Conservation (phyloP, 2,113 vertebrate genomes). For the Holacanthus passer region DNA sequence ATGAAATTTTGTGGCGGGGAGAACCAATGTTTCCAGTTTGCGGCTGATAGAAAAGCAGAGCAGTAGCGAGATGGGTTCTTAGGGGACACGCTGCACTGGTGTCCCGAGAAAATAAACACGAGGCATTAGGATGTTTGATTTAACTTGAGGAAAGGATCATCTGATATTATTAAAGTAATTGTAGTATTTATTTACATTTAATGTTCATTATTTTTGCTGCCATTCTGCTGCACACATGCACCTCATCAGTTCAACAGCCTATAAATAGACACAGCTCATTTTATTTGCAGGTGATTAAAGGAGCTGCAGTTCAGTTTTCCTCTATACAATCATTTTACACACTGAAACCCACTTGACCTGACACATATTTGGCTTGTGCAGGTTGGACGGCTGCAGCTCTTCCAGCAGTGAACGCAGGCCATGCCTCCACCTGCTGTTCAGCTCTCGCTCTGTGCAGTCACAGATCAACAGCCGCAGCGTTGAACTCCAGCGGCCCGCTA, state of each 20-base stretch:
- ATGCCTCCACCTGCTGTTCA: conserved; percentile 74
- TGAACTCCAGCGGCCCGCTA: conserved; percentile 46
- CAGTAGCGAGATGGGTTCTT: conserved; percentile 51
- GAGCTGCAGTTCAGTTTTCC: conserved; percentile 1
- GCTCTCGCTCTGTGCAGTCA: conserved; percentile 47
- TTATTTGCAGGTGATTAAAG: conserved; percentile 22
- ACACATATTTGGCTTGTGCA: conserved; percentile 32
- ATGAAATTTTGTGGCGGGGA: conserved; percentile 65
- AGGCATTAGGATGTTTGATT: conserved; percentile 72
- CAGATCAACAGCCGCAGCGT: conserved; percentile 50
- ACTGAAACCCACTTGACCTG: conserved; percentile 19
- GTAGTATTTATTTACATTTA: conserved; percentile 53
- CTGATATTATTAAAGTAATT: conserved; percentile 55
- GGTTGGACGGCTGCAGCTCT: conserved; percentile 24
- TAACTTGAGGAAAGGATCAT: conserved; percentile 57
- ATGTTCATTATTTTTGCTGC: conserved; percentile 13
- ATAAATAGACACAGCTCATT: neutral
- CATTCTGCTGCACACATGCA: conserved; percentile 2
- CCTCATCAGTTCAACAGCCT: neutral
- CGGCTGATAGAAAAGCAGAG: conserved; percentile 58
- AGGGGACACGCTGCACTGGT: conserved; percentile 51
- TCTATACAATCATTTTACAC: neutral
- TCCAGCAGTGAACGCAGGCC: conserved; percentile 42
- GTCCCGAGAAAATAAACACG: conserved; percentile 64
- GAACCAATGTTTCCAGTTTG: conserved; percentile 75